Evolutionary conservation across 2,888 invertebrate species (phyloP), one percentile per base, ranked within the genome.

Genomic region (Amblyjoppa fuscipennis): DNA sequence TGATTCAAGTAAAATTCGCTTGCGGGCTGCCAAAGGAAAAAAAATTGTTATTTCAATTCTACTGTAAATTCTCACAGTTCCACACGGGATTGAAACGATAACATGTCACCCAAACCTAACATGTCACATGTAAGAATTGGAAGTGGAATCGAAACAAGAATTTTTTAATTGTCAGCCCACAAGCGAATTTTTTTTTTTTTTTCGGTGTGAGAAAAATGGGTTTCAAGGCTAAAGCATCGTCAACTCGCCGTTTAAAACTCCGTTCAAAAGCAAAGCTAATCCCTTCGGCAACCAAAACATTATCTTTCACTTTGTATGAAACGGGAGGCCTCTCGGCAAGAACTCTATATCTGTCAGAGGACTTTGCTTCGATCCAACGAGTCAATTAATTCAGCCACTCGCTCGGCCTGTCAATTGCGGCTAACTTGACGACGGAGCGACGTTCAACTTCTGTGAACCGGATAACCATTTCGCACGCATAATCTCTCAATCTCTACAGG

Each of bases 331-430:
- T 7, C 20, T n/a, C 53, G 20, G 9, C 3, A 53, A 53, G 20
- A 4, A 20, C 20, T 59, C 16, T 38, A 3, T 16, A 9, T 16
- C 34, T 34, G 38, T 34, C 16, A 11, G 20, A n/a, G 38, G 20
- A 38, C 2, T 64, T 7, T 38, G 38, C 61, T 6, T 64, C 38
- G 64, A 31, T 61, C 64, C 53, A n/a, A 71, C 64, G 61, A 61
- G 61, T 80, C 64, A 45, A 80, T 80, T 64, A 51, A 71, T 64
- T 71, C 51, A 0, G 38, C 64, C 28, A 45, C 38, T 56, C 61
- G 28, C 49, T 45, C 45, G 45, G 41, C 16, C 45, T 64, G 69
- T 69, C 59, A 59, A n/a, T 64, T 13, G 28, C 53, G 20, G 20
- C n/a, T 13, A 53, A 25, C 59, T 59, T 4, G 59, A 31, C 61